Evolutionary conservation across 2,797 vertebrate species (phyloP), one percentile per base, ranked within the genome.

Genomic region (Philypnodon macrostomus): DNA sequence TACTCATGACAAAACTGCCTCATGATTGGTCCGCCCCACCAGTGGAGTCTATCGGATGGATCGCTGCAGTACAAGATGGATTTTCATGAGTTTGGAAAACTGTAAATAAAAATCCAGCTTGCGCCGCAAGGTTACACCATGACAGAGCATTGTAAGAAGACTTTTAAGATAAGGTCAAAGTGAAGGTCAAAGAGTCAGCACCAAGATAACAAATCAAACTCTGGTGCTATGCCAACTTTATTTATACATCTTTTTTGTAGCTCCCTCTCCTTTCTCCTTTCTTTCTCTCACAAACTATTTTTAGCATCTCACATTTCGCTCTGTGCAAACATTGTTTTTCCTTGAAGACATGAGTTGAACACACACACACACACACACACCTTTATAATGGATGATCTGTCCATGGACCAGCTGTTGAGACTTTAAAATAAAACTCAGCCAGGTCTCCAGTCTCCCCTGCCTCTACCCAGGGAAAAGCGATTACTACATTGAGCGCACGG

Each of bases 401-500:
- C 62, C 68, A 51, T 60, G 49, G 58, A 44, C 74, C 73, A 83
- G 76, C 73, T 80, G 77, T 49, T 54, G 53, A 47, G 38, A 56
- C 55, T 76, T 75, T 55, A 58, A 62, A 75, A 69, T 49, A 63
- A 66, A 77, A 79, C 69, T 63, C 53, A 53, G 53, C 75, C 61
- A 81, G 71, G 54, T 41, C 47, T 70, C 63, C 48, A n/a, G 64
- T 60, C 65, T 79, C 63, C 51, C 63, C 54, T 56, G 52, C 56
- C n/a, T n/a, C n/a, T n/a, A 56, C 67, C 61, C 30, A 47, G 62
- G 73, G 53, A 78, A 85, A 85, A 83, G 52, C 21, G 63, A 86
- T 85, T 75, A 83, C 62, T 70, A 71, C 81, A 77, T 76, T 79
- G 71, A 69, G 67, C 67, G 0, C 76, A 58, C 73, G 67, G 49